phyloP scores from a whole-genome alignment of 37 sponge, comb jelly and placozoan species.

The Bolinopsis microptera region DNA sequence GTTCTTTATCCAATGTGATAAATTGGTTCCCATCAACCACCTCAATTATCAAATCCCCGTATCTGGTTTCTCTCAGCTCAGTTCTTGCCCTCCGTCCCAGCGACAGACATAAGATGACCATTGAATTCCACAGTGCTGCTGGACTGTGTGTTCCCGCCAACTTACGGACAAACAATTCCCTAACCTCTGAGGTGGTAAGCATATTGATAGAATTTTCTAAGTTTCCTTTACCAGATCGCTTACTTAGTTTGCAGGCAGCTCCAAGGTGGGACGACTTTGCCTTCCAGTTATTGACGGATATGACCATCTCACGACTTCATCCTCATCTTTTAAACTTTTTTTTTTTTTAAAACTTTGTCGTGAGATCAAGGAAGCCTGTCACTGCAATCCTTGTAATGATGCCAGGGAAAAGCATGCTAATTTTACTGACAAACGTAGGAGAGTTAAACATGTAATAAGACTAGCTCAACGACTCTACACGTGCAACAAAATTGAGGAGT shows the following conservation, averaged over 20 bases:
- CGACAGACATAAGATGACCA: not conserved
- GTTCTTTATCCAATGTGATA: not conserved
- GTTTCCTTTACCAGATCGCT: not conserved
- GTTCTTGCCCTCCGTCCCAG: not conserved
- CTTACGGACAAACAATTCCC: not conserved
- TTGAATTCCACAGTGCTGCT: not conserved
- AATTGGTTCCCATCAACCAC: not conserved
- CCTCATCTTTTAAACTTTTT: no score
- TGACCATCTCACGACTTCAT: no score
- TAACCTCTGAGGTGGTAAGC: not conserved
- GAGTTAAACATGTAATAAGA: no score
- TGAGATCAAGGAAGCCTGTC: no score
- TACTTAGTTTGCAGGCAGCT: not conserved
- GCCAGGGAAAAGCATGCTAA: no score
- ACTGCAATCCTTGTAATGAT: no score
- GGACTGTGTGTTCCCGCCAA: not conserved
- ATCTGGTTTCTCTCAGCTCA: not conserved
- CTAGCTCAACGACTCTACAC: no score
- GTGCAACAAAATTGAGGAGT: no score
- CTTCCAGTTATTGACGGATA: no score
- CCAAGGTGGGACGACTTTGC: no score
- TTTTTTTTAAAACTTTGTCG: no score
- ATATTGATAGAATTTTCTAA: not conserved
- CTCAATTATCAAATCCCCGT: not conserved
- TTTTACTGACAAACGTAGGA: no score